These are phyloP conservation scores for Paedocypris micromegethes DNA, from an alignment of 2,797 vertebrate genomes.

Conservation along the genomic window DNA sequence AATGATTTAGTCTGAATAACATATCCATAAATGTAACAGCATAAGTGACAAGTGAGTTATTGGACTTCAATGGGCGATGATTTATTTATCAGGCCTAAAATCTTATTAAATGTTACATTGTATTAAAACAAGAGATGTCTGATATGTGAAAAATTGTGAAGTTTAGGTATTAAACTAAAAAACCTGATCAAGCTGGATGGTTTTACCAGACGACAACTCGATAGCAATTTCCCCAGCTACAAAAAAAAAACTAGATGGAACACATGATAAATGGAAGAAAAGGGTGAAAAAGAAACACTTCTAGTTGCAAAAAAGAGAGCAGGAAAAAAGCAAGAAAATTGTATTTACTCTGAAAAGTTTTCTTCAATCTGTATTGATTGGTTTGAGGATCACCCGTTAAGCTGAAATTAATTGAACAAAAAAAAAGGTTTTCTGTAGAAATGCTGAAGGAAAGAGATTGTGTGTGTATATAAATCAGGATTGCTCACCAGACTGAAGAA, in stretches of 20 bases:
- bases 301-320: conserved; percentile 7
- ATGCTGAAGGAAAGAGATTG: conserved; percentile 5
- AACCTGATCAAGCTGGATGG: background rate
- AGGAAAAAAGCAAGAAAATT: background rate
- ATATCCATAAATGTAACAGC: conserved; percentile 8
- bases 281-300: conserved; percentile 10
- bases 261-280: conserved; percentile 11
- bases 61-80: too few relatives aligned
- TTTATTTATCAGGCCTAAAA: conserved; percentile 30
- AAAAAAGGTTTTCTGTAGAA: conserved; percentile 6
- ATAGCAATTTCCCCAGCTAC: background rate
- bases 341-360: conserved; percentile 38
- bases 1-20: conserved; percentile 8
- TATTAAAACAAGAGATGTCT: conserved; percentile 33
- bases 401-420: conserved; percentile 35
- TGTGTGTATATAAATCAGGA: conserved; percentile 4
- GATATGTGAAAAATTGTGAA: conserved; percentile 21
- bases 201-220: conserved; percentile 2
- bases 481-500: conserved; percentile 26
- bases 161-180: conserved; percentile 14
- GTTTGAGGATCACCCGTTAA: conserved; percentile 33
- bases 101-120: conserved; percentile 36
- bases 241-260: conserved; percentile 25
- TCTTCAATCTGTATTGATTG: conserved; percentile 28
- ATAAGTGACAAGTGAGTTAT: background rate